Conservation (phyloP, 2,888 invertebrate genomes). For the Drosophila quinaria region DNA sequence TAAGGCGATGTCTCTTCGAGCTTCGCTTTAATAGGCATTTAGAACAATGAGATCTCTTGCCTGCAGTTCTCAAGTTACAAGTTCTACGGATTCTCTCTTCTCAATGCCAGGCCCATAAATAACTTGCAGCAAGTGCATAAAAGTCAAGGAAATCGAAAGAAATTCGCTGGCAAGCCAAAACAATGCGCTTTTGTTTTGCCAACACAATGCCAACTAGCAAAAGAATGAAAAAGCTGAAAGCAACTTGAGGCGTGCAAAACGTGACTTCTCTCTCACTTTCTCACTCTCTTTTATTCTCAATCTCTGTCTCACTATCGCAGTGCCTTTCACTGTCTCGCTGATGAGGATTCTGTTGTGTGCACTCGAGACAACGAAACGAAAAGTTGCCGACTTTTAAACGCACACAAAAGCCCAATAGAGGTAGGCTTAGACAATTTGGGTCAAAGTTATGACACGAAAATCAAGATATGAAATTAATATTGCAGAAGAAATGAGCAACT, state of each 20-base stretch:
- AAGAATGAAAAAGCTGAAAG: constrained; percentile 56
- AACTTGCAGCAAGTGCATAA: constrained; percentile 81
- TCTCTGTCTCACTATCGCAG: neutral
- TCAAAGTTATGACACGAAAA: constrained; percentile 72
- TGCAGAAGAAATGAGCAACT: constrained; percentile 56
- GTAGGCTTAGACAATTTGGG: constrained; percentile 66
- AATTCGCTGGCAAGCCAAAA: constrained; percentile 59
- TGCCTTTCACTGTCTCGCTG: constrained; percentile 16
- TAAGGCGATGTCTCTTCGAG: constrained; percentile 20
- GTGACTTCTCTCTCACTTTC: constrained; percentile 33
- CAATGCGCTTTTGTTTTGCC: constrained; percentile 79
- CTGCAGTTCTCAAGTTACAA: constrained; percentile 17
- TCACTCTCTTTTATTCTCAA: neutral
- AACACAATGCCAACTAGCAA: constrained; percentile 60
- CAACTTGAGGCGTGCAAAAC: constrained; percentile 73
- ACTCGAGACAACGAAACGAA: constrained; percentile 71
- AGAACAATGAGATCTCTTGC: constrained; percentile 42
- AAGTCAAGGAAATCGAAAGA: constrained; percentile 81
- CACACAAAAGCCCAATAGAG: constrained; percentile 47
- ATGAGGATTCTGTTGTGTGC: constrained; percentile 23
- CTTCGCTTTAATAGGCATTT: constrained; percentile 32
- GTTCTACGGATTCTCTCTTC: constrained; percentile 16
- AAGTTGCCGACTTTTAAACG: constrained; percentile 72
- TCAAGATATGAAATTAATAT: constrained; percentile 80
- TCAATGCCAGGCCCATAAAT: constrained; percentile 80